Evolutionary conservation across 2,797 vertebrate species (phyloP), one percentile per base, ranked within the genome.

Genomic region (Semotilus atromaculatus): DNA sequence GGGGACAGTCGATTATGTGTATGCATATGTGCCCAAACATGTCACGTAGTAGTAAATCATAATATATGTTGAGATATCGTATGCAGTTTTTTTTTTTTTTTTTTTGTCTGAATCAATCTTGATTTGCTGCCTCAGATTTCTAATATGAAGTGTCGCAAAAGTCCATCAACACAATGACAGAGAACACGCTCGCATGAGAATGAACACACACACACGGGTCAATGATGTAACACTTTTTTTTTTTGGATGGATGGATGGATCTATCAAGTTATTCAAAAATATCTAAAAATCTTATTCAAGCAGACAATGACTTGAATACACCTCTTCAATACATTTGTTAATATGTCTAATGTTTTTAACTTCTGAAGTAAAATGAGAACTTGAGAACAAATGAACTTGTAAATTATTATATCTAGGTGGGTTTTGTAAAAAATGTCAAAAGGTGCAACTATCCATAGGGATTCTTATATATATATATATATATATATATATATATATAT

Each of bases 91-190:
- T 18, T 78, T 88, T 31, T 1, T 45, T 88, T 5, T 0, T 79
- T 88, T 92, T 91, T 87, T 64, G 55, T 62, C 81, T 38, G 78
- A 93, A 96, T 96, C 95, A 94, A 95, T 96, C 95, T 96, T 95
- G 93, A 96, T 96, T 96, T 94, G 60, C 90, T 88, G 89, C 87
- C 92, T 92, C 92, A 93, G 94, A 94, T 93, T 91, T 93, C 88
- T 88, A 91, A 92, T 95, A 95, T 95, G 94, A 94, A 94, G 93
- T 88, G 92, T 94, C 92, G 92, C 92, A 93, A 87, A 90, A 89
- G 92, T 93, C 93, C 90, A 90, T 92, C 91, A 92, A 91, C 93
- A 85, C 89, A 87, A 84, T 93, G 93, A 94, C 92, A 78, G 91
- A 91, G 92, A 89, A 90, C 90, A 83, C 85, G 66, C 90, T 82